Percentiles rank a stretch among this genome's conserved stretches.
phyloP scores from a whole-genome alignment of 2,888 invertebrate genomes.

The Phlogophora meticulosa region DNA sequence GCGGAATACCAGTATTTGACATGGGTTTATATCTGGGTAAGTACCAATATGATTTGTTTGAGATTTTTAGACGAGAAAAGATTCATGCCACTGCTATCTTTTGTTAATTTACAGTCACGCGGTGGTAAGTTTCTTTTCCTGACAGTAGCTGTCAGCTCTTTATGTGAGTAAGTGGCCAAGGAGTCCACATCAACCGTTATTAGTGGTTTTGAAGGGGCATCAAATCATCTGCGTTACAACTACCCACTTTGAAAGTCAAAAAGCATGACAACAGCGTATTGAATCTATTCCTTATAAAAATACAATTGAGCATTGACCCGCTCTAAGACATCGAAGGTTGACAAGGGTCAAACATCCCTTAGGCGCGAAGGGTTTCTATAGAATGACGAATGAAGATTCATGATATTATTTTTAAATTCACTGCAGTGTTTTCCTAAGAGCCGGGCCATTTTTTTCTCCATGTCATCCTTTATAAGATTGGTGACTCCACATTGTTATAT shows the following conservation, averaged over 20 bases:
- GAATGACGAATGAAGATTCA: conserved; percentile 58
- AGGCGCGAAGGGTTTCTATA: conserved; percentile 40
- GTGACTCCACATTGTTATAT: not conserved
- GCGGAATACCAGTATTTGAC: too few relatives aligned
- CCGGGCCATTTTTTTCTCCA: conserved; percentile 23
- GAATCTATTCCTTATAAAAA: conserved; percentile 60
- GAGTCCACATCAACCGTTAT: too few relatives aligned
- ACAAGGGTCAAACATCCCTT: conserved; percentile 65
- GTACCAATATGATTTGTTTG: too few relatives aligned
- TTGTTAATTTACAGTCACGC: too few relatives aligned
- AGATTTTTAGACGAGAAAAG: too few relatives aligned
- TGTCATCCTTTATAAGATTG: conserved; percentile 28
- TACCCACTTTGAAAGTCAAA: conserved; percentile 24
- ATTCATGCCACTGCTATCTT: too few relatives aligned
- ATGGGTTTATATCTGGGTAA: too few relatives aligned
- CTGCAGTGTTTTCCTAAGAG: conserved; percentile 32
- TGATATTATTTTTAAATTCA: conserved; percentile 49
- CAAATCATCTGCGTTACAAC: not conserved
- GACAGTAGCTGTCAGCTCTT: too few relatives aligned
- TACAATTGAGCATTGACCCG: conserved; percentile 56
- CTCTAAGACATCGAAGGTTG: conserved; percentile 56
- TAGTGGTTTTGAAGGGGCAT: not conserved
- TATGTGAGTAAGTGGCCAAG: too few relatives aligned
- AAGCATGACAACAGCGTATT: conserved; percentile 47
- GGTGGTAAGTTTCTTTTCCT: too few relatives aligned